phyloP scores from a whole-genome alignment of 2,888 invertebrate genomes.

The Pedicia rivosa region DNA sequence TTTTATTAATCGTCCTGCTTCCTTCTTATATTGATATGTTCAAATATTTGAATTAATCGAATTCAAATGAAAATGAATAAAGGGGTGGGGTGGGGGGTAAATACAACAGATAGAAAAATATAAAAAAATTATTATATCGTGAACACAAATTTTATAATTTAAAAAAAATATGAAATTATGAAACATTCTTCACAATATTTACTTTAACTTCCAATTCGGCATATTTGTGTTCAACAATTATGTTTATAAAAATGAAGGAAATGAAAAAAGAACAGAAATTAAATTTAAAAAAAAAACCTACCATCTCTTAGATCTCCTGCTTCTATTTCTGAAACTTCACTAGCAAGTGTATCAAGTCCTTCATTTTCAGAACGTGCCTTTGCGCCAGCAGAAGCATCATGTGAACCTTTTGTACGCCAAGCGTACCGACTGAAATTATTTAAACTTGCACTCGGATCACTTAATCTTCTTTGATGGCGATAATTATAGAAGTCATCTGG shows the following conservation, averaged over 20 bases:
- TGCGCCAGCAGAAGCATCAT: slow-evolving; percentile 48
- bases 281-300: slow-evolving; percentile 24
- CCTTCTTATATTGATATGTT: neutral
- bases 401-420: slow-evolving; percentile 46
- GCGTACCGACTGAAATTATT: slow-evolving; percentile 71
- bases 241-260: neutral
- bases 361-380: slow-evolving; percentile 83
- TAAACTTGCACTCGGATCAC: slow-evolving; percentile 85
- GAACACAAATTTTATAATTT: no score
- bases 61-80: no score
- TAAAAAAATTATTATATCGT: no score
- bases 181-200: no score
- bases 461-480: slow-evolving; percentile 59
- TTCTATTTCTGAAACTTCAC: slow-evolving; percentile 80
- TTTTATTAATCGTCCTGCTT: slow-evolving; percentile 13
- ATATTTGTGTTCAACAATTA: slow-evolving; percentile 1
- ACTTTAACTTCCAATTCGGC: no score
- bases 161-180: no score
- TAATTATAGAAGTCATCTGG: slow-evolving; percentile 72
- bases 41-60: neutral
- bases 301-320: slow-evolving; percentile 86
- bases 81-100: no score
- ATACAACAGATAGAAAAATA: no score
- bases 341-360: slow-evolving; percentile 70
- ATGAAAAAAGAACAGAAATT: slow-evolving; percentile 18